Percentiles rank a stretch among this genome's conserved stretches.
Evolutionary conservation across 2,888 invertebrate genomes (phyloP).

Genomic region (Oxystoma pomonae): DNA sequence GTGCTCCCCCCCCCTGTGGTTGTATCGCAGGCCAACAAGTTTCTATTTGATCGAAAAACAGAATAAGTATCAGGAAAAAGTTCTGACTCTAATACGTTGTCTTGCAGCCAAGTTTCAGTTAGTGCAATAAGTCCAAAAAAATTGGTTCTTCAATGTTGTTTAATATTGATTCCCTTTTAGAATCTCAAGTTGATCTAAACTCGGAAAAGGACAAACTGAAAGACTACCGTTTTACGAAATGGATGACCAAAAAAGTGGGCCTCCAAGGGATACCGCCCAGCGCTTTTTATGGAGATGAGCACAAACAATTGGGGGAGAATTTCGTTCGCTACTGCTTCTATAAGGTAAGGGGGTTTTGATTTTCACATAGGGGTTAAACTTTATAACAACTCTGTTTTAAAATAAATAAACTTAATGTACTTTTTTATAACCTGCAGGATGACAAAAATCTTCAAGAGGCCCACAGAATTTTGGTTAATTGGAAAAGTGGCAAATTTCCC

Average conservation of each 20-base stretch:
- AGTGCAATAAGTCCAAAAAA: too few species aligned
- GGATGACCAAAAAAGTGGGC: constrained; percentile 91
- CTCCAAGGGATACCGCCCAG: constrained; percentile 91
- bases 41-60: too few species aligned
- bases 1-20: too few species aligned
- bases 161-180: too few species aligned
- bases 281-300: constrained; percentile 80
- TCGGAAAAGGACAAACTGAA: constrained; percentile 67
- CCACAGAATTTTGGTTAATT: constrained; percentile 59
- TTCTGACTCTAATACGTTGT: too few species aligned
- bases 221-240: constrained; percentile 93
- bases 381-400: background rate
- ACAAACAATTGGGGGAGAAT: constrained; percentile 80
- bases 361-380: background rate
- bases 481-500: constrained; percentile 43
- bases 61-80: too few species aligned
- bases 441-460: constrained; percentile 69
- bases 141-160: too few species aligned
- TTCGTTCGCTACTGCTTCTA: constrained; percentile 92
- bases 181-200: constrained; percentile 62
- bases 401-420: constrained; percentile 23
- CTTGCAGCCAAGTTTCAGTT: too few species aligned
- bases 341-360: constrained; percentile 59
- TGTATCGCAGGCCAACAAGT: too few species aligned
- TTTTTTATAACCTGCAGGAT: constrained; percentile 63